phyloP scores from a whole-genome alignment of 2,888 invertebrate species.

The Drosophila paranaensis region DNA sequence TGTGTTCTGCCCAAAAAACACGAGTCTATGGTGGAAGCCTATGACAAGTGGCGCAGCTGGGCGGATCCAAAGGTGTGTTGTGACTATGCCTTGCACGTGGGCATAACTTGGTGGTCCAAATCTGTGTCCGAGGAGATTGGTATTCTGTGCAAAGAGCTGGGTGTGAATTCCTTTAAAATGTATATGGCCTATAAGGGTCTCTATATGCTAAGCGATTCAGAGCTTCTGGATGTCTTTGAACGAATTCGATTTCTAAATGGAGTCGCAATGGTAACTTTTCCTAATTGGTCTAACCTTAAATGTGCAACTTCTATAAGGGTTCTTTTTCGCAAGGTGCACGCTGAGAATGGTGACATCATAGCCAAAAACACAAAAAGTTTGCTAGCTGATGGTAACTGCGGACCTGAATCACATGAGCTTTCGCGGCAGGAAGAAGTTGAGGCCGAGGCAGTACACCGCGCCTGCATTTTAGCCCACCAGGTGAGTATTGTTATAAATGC shows the following conservation, averaged over 20 bases:
- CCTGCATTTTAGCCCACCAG: conserved; percentile 97
- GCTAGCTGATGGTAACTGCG: conserved; percentile 93
- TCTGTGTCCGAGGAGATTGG: conserved; percentile 95
- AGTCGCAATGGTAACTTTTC: conserved; percentile 88
- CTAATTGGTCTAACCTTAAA: too few relatives aligned
- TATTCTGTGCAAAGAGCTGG: conserved; percentile 91
- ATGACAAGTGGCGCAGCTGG: conserved; percentile 94
- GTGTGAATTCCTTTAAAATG: conserved; percentile 98
- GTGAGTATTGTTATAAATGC: conserved; percentile 85
- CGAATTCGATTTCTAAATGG: conserved; percentile 93
- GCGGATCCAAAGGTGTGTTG: conserved; percentile 99
- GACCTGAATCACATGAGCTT: conserved; percentile 97
- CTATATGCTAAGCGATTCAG: conserved; percentile 95
- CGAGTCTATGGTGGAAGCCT: conserved; percentile 95
- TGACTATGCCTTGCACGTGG: conserved; percentile 97
- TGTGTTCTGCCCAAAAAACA: conserved; percentile 93
- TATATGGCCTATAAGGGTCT: conserved; percentile 98
- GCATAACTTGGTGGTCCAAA: conserved; percentile 94
- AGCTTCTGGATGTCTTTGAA: conserved; percentile 94
- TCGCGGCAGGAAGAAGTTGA: conserved; percentile 99
- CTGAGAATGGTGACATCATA: conserved; percentile 98
- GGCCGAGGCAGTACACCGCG: conserved; percentile 97
- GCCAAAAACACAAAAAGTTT: conserved; percentile 95
- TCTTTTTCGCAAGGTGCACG: conserved; percentile 89
- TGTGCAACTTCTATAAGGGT: not conserved